These are phyloP conservation scores for Mormyrus hasselquistii DNA, from an alignment of 2,797 vertebrate genomes.

Conservation along the genomic window DNA sequence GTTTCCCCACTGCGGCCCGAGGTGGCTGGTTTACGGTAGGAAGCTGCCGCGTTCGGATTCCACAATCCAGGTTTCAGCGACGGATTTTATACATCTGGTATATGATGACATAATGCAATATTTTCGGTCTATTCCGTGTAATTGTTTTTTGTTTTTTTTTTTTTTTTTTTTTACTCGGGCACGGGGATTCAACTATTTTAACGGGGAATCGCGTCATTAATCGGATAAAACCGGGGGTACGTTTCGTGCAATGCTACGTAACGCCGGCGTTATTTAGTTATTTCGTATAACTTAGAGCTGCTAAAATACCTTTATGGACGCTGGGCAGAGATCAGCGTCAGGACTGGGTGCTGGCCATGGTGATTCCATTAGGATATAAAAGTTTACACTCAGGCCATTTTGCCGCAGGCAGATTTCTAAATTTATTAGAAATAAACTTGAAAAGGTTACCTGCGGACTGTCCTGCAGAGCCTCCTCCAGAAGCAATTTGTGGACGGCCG, in stretches of 20 bases:
- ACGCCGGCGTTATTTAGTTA: not conserved
- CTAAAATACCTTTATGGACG: not conserved
- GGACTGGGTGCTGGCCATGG: not conserved
- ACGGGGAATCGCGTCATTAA: not conserved
- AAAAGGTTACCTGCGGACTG: constrained; percentile 85
- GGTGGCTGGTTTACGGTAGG: not conserved
- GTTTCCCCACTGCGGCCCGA: not conserved
- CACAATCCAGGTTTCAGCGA: not conserved
- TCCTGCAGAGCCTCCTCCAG: constrained; percentile 91
- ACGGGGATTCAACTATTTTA: not conserved
- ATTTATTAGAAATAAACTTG: not conserved
- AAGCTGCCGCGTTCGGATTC: not conserved
- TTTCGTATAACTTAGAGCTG: not conserved
- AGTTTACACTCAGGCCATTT: constrained; percentile 1
- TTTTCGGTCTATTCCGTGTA: not conserved
- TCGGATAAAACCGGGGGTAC: not conserved
- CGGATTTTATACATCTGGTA: not conserved
- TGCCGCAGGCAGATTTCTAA: not conserved
- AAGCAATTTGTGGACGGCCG: constrained; percentile 87
- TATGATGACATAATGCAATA: not conserved
- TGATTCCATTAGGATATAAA: not conserved
- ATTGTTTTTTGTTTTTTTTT: not conserved
- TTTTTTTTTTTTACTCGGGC: not conserved
- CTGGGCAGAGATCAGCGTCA: not conserved
- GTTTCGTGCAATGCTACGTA: not conserved